Base-by-base conservation (phyloP, 2,797 vertebrate species). In the Darevskia nairensis region DNA sequence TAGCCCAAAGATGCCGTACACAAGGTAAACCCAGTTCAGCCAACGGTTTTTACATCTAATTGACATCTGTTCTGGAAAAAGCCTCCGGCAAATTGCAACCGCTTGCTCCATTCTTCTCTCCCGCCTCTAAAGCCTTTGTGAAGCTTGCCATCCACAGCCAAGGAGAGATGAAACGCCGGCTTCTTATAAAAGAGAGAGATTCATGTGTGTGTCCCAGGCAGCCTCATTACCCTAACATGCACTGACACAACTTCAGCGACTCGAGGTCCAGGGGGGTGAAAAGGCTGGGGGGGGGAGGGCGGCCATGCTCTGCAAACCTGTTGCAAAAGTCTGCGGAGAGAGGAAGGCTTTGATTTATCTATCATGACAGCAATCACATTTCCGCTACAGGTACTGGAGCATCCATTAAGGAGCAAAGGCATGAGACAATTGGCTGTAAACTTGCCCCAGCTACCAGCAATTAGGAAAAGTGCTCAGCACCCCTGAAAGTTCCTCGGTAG, bases 11-110 rank as follows among this genome's bases (percentile, higher is more conserved):
- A 94, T 94, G 74, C 19, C 3, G 79, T 55, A 9, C 66, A 25
- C 66, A 55, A 78, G 64, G 74, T 66, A 88, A 88, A 78, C 35
- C 86, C 78, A 86, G 44, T 8, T 87, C 80, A 95, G 89, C 88
- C 90, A 92, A 94, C 23, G 89, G 94, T 94, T 91, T 94, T 94
- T 55, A 85, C 89, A 81, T 87, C 32, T 90, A 89, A 88, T 71
- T 92, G 89, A 89, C 91, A 95, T 94, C 90, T 95, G 84, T 95
- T 95, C 88, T 92, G 71, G 71, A 86, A 82, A 77, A 93, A 93
- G 88, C 91, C 81, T 94, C 92, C 84, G 93, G 82, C 93, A 91
- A 72, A 23, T 8, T 92, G 69, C n/a, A 90, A 91, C 1, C 0
- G 0, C 84, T 90, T 91, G 77, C 46, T 27, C 83, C 44, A 2